Evolutionary conservation across 2,888 invertebrate species (phyloP).

Genomic region (Lymantria dispar): DNA sequence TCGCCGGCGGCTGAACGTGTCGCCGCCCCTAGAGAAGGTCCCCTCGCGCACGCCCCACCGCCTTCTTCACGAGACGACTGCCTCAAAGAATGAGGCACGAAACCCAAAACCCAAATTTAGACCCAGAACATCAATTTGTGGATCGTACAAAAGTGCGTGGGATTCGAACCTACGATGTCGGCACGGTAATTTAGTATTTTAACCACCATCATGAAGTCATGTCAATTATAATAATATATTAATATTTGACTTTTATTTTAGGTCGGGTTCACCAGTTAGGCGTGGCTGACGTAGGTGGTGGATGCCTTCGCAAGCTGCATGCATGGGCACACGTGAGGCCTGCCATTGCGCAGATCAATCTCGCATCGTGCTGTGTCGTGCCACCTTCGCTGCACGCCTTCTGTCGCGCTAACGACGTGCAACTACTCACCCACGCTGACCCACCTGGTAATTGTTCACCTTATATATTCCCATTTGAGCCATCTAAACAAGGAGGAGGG

Average conservation of each 20-base stretch:
- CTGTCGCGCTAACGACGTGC: constrained; percentile 95
- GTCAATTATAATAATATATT: too few species aligned
- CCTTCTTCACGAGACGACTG: too few species aligned
- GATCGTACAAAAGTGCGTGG: too few species aligned
- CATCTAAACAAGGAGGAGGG: background rate
- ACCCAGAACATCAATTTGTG: too few species aligned
- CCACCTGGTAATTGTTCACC: constrained; percentile 86
- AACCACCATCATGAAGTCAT: too few species aligned
- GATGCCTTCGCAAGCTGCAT: constrained; percentile 88
- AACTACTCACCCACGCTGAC: constrained; percentile 97
- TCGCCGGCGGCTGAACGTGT: too few species aligned
- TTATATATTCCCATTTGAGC: background rate
- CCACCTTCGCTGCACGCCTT: constrained; percentile 94
- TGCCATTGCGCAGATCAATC: constrained; percentile 94
- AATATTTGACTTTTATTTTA: constrained; percentile 22
- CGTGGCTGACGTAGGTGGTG: constrained; percentile 94
- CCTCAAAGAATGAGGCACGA: too few species aligned
- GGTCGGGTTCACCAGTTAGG: constrained; percentile 87
- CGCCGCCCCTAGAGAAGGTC: too few species aligned
- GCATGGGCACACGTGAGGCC: constrained; percentile 91
- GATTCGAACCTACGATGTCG: too few species aligned
- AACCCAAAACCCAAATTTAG: too few species aligned
- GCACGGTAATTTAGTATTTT: too few species aligned
- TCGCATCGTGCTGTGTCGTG: constrained; percentile 96
- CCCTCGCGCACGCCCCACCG: too few species aligned